Base-by-base conservation (phyloP, 2,113 vertebrate species). In the Tyrannus savana region DNA sequence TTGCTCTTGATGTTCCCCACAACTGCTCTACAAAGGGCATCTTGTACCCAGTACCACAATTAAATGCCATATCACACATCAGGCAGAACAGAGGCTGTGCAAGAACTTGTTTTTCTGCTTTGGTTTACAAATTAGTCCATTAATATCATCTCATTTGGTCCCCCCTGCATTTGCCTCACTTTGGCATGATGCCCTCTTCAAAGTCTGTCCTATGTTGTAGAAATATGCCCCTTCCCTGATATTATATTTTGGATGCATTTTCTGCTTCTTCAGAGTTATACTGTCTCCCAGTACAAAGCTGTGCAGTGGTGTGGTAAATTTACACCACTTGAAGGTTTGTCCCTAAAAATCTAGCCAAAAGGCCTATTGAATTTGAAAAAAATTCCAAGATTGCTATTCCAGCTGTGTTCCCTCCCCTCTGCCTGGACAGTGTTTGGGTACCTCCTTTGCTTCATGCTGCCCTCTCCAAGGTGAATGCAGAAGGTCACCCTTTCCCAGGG, bases 391-490 rank as follows among this genome's bases (percentile, higher is more conserved):
- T 4, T 33, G 16, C n/a, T 33, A 1, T 85, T 82, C 10, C 50
- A 85, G 12, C 22, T 88, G n/a, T 46, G 30, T 10, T 74, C 8
- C 12, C 27, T 73, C 12, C 23, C 47, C 30, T 62, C 30, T 88
- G 60, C 25, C 39, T 71, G 33, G 16, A 22, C 2, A 1, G 1
- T 28, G 3, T n/a, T 11, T 9, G 27, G 23, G 16, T n/a, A 28
- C 5, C 5, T 77, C 33, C 39, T 75, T 37, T 35, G 25, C 52
- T 50, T 82, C 28, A 14, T 31, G 46, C 39, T 88, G n/a, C 31
- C n/a, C 16, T 62, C 39, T 60, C 49, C 0, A 0, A 75, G 47
- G 37, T 49, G 25, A 28, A 62, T 28, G 24, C 30, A 86, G 44
- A 55, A 90, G 25, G 25, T 68, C 30, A 59, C 4, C 7, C 30